Percentiles rank a stretch among this genome's conserved stretches.
Evolutionary conservation across 1,140 invertebrate genomes (phyloP).

Genomic region (Anadara kagoshimensis): DNA sequence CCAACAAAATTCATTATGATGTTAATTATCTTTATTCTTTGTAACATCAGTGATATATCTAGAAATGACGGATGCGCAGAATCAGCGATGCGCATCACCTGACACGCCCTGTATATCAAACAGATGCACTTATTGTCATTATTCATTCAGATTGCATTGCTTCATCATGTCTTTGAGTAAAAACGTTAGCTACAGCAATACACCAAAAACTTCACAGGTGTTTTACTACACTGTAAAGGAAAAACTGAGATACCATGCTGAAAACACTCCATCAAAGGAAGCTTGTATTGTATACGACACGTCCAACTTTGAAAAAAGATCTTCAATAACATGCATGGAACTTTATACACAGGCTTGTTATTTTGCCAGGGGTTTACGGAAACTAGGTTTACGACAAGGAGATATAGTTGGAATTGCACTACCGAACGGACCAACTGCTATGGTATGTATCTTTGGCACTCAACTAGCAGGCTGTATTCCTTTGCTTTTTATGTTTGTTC

Average conservation of each 20-base stretch:
- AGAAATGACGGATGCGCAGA: too few relatives aligned
- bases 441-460: conserved; percentile 7
- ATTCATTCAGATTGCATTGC: too few relatives aligned
- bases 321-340: neutral
- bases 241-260: neutral
- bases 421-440: neutral
- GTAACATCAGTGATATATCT: too few relatives aligned
- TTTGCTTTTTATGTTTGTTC: neutral
- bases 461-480: conserved; percentile 1
- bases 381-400: neutral
- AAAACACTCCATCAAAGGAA: neutral
- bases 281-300: neutral
- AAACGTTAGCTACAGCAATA: too few relatives aligned
- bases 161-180: too few relatives aligned
- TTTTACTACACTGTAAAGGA: neutral
- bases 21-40: too few relatives aligned
- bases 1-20: too few relatives aligned
- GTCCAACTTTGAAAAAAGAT: neutral
- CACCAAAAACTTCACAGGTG: too few relatives aligned
- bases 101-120: too few relatives aligned
- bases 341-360: neutral
- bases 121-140: too few relatives aligned
- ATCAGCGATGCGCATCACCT: too few relatives aligned
- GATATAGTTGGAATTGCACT: neutral
- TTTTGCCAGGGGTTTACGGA: neutral